phyloP scores from a whole-genome alignment of 2,113 vertebrate species.

The Sus scrofa region DNA sequence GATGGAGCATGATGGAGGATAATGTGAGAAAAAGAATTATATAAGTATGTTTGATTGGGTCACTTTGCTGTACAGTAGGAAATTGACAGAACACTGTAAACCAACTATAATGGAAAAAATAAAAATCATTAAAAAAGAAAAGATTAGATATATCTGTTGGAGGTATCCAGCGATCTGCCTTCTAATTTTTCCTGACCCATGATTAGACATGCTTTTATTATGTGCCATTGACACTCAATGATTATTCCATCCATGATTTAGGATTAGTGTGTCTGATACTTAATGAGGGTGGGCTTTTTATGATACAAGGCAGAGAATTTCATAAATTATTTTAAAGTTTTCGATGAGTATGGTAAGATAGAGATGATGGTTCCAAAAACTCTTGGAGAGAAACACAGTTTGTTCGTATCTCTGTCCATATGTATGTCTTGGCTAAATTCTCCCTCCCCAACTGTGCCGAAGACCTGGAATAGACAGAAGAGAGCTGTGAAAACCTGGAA shows the following conservation, averaged over 20 bases:
- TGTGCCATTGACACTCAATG: background rate
- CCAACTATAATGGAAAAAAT: too few species aligned
- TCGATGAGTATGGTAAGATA: background rate
- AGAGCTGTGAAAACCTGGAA: background rate
- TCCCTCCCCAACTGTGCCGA: background rate
- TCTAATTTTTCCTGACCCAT: background rate
- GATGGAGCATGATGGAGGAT: too few species aligned
- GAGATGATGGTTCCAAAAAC: background rate
- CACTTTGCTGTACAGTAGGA: too few species aligned
- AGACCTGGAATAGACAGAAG: background rate
- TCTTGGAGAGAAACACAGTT: background rate
- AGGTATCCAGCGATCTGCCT: background rate
- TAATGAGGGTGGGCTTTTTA: background rate
- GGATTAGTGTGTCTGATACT: background rate
- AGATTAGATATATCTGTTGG: background rate
- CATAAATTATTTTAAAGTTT: constrained; percentile 1
- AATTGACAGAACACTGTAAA: too few species aligned
- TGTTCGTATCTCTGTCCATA: background rate
- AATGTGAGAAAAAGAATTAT: too few species aligned
- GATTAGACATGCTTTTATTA: background rate
- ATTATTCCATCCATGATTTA: background rate
- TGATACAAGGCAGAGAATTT: background rate
- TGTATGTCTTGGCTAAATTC: background rate
- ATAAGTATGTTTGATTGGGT: too few species aligned
- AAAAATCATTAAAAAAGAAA: too few species aligned